Conservation (phyloP, 2,797 vertebrate species). For the Odontamblyopus lacepedii region DNA sequence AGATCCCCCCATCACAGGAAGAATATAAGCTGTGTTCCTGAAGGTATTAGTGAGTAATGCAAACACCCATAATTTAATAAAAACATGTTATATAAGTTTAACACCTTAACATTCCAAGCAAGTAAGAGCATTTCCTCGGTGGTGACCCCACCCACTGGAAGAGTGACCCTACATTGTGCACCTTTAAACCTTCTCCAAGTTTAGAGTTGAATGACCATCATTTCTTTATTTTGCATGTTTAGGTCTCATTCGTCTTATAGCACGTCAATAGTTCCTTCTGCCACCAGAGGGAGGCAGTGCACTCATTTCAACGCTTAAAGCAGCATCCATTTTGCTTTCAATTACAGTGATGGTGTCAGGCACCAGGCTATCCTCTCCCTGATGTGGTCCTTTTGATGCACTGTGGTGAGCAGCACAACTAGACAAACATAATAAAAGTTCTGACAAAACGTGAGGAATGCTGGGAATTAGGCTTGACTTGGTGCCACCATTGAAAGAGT, state of each 20-base stretch:
- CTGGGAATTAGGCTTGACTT: slow-evolving; percentile 46
- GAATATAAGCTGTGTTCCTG: too few relatives aligned
- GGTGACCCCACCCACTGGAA: too few relatives aligned
- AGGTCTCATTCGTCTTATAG: too few relatives aligned
- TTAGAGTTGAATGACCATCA: background rate
- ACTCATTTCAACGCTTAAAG: slow-evolving; percentile 45
- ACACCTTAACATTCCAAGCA: too few relatives aligned
- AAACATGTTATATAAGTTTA: too few relatives aligned
- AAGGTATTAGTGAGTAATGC: too few relatives aligned
- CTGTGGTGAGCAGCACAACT: slow-evolving; percentile 15
- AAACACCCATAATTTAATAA: too few relatives aligned
- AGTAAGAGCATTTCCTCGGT: too few relatives aligned
- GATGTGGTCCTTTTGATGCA: slow-evolving; percentile 60
- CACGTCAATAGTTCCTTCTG: slow-evolving; percentile 21
- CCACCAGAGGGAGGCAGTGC: slow-evolving; percentile 69
- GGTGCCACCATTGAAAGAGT: slow-evolving; percentile 26
- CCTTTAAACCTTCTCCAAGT: too few relatives aligned
- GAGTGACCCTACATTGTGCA: too few relatives aligned
- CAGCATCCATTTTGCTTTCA: slow-evolving; percentile 77
- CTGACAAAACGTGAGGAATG: slow-evolving; percentile 53
- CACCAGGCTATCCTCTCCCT: slow-evolving; percentile 52
- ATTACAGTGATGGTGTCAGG: slow-evolving; percentile 44
- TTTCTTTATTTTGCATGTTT: background rate
- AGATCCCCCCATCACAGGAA: too few relatives aligned
- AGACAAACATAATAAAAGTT: slow-evolving; percentile 51